Evolutionary conservation across 1,140 invertebrate species (phyloP).

Genomic region (Leptinotarsa undecemlineata): DNA sequence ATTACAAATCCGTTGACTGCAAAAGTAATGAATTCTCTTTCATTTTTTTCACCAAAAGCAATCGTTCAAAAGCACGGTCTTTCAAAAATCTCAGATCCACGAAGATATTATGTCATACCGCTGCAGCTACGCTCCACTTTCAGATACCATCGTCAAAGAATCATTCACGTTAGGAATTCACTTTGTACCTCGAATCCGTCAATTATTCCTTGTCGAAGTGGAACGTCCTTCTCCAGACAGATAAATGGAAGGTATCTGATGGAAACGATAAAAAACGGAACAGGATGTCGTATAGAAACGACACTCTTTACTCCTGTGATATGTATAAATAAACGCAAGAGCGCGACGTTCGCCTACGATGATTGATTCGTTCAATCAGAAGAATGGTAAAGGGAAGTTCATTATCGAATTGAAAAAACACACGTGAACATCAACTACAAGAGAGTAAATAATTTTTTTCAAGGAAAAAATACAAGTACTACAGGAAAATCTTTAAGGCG

Average conservation of each 20-base stretch:
- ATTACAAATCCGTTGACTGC: no score
- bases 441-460: no score
- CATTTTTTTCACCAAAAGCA: background rate
- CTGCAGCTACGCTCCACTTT: background rate
- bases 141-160: conserved; percentile 33
- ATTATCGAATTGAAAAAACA: no score
- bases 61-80: background rate
- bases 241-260: conserved; percentile 41
- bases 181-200: conserved; percentile 43
- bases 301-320: conserved; percentile 22
- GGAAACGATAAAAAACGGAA: conserved; percentile 37
- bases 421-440: no score
- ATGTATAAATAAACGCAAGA: conserved; percentile 19
- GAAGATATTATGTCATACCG: conserved; percentile 10
- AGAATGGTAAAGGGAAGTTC: background rate
- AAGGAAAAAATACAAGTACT: no score
- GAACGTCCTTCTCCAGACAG: conserved; percentile 38
- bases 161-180: conserved; percentile 45
- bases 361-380: background rate
- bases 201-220: conserved; percentile 43
- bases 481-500: no score
- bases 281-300: conserved; percentile 30
- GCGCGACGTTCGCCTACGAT: background rate
- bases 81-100: background rate
- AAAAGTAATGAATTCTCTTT: background rate